Conservation (phyloP, 2,888 invertebrate species). For the Dioctria rufipes region DNA sequence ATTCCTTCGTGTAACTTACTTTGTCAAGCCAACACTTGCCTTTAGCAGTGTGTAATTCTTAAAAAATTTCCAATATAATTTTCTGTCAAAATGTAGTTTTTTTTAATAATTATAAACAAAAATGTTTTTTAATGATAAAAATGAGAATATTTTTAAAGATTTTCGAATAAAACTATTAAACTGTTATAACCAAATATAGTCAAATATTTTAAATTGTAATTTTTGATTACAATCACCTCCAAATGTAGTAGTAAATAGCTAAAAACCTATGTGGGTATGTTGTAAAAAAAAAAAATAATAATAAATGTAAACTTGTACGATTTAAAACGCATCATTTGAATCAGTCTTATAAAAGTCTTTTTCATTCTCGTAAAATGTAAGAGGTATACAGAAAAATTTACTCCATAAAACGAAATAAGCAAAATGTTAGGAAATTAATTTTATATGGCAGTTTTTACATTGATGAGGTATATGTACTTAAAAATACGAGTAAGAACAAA, state of each 20-base stretch:
- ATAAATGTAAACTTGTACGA: constrained; percentile 25
- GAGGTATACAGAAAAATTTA: constrained; percentile 10
- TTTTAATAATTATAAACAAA: too few species aligned
- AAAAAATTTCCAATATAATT: too few species aligned
- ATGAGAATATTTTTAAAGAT: too few species aligned
- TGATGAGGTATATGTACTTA: constrained; percentile 45
- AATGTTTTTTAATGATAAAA: too few species aligned
- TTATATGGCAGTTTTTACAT: constrained; percentile 44
- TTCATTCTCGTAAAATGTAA: constrained; percentile 34
- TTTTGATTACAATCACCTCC: neutral
- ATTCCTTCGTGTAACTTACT: too few species aligned
- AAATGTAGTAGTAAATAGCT: constrained; percentile 18
- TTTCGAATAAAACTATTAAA: too few species aligned
- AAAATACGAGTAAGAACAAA: neutral
- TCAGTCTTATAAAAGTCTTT: constrained; percentile 54
- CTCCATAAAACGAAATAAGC: constrained; percentile 8
- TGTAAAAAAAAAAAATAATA: neutral
- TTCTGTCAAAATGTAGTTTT: too few species aligned
- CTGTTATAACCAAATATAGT: too few species aligned
- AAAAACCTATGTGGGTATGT: neutral
- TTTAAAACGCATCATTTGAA: constrained; percentile 39
- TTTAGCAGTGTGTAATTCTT: too few species aligned
- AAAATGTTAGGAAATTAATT: constrained; percentile 27
- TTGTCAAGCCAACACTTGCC: too few species aligned
- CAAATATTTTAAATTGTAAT: too few species aligned